phyloP scores from a whole-genome alignment of 2,888 invertebrate species.

The Macrosoma leucophasiata region DNA sequence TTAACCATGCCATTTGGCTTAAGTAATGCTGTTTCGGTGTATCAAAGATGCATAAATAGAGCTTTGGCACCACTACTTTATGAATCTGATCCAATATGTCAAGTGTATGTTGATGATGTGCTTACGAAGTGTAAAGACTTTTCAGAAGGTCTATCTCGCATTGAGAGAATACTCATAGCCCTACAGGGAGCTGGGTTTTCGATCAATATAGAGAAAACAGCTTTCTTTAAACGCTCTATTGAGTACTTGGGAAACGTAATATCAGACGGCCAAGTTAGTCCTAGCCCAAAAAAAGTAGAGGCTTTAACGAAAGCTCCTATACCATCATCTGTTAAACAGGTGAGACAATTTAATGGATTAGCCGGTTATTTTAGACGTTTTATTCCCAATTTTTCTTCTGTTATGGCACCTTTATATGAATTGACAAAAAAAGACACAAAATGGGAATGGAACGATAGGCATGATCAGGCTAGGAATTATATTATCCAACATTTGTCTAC shows the following conservation, averaged over 20 bases:
- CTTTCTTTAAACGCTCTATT: slow-evolving; percentile 20
- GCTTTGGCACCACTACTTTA: slow-evolving; percentile 5
- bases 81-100: slow-evolving; percentile 11
- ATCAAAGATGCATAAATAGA: slow-evolving; percentile 7
- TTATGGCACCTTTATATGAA: slow-evolving; percentile 9
- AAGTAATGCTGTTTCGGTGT: slow-evolving; percentile 16
- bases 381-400: slow-evolving; percentile 5
- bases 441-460: slow-evolving; percentile 12
- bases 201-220: slow-evolving; percentile 21
- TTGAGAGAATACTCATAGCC: slow-evolving; percentile 18
- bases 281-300: slow-evolving; percentile 24
- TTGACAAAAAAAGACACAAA: slow-evolving; percentile 11
- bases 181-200: slow-evolving; percentile 11
- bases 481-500: slow-evolving; percentile 1
- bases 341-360: slow-evolving; percentile 7
- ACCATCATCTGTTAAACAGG: slow-evolving; percentile 4
- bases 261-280: slow-evolving; percentile 17
- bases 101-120: slow-evolving; percentile 30
- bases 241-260: slow-evolving; percentile 24
- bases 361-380: slow-evolving; percentile 9
- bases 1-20: slow-evolving; percentile 26
- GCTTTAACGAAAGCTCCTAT: slow-evolving; percentile 19
- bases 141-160: slow-evolving; percentile 18
- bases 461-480: slow-evolving; percentile 3
- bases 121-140: slow-evolving; percentile 21